Conservation (phyloP, 2,888 invertebrate genomes). For the Coremacera marginata region DNA sequence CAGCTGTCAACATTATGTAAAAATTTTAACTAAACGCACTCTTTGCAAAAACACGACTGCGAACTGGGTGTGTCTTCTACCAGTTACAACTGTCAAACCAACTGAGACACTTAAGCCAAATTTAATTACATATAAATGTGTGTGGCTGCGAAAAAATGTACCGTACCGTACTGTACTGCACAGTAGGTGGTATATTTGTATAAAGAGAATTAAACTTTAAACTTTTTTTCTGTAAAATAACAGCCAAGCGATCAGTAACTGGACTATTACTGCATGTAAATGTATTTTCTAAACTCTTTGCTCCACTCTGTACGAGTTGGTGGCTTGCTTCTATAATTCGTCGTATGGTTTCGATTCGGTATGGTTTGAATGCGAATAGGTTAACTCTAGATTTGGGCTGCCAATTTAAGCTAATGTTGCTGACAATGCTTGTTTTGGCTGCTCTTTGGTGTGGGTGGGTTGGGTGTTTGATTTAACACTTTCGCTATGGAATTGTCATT, state of each 20-base stretch:
- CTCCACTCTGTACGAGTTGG: neutral
- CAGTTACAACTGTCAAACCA: neutral
- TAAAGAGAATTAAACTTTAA: neutral
- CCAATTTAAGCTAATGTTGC: neutral
- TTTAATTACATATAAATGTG: neutral
- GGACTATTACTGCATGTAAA: neutral
- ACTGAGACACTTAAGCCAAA: conserved; percentile 3
- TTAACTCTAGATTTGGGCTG: neutral
- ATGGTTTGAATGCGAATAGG: neutral
- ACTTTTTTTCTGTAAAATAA: neutral
- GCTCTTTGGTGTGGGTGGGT: conserved; percentile 4
- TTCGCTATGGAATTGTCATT: neutral
- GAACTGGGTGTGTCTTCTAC: neutral
- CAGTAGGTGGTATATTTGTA: neutral
- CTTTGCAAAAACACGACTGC: no score
- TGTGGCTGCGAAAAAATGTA: neutral
- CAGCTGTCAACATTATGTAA: no score
- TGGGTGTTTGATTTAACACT: conserved; percentile 9
- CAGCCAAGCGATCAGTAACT: neutral
- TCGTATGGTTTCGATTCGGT: neutral
- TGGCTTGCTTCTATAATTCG: neutral
- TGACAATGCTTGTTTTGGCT: neutral
- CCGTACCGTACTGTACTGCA: neutral
- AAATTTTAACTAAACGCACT: no score
- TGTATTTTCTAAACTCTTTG: neutral